A percentile compares a stretch with the other conserved stretches of the same genome.
These are phyloP conservation scores for Ganaspis brasiliensis DNA, from an alignment of 2,888 invertebrate species.

Conservation along the genomic window DNA sequence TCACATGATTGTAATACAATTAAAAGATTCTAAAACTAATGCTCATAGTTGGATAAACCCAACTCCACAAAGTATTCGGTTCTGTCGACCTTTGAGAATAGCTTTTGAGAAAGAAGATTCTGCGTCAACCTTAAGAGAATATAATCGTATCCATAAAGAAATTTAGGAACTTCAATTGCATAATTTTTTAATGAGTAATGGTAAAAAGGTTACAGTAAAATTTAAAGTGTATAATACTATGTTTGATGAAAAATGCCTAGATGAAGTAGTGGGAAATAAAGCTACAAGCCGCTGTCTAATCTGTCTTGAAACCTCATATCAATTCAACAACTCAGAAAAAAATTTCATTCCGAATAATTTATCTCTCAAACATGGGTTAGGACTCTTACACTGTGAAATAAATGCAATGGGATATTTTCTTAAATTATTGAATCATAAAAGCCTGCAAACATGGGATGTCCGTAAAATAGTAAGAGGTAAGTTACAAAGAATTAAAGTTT, in stretches of 20 bases:
- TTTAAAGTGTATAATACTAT: too few species aligned
- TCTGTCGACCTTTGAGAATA: constrained; percentile 29
- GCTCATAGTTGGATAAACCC: constrained; percentile 1
- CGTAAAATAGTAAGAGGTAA: too few species aligned
- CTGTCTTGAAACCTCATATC: constrained; percentile 1
- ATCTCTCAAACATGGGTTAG: background rate
- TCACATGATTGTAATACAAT: constrained; percentile 19
- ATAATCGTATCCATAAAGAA: constrained; percentile 12
- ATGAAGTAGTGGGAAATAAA: constrained; percentile 23
- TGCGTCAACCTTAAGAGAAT: background rate
- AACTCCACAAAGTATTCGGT: background rate
- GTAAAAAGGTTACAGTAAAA: too few species aligned
- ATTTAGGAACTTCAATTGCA: background rate
- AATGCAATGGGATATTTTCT: background rate
- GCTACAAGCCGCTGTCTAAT: constrained; percentile 33
- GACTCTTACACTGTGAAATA: constrained; percentile 7
- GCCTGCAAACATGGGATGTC: background rate
- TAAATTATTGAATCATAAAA: background rate
- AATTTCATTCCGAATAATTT: background rate
- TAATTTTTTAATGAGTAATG: background rate
- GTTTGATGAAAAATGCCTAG: constrained; percentile 36
- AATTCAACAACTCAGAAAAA: constrained; percentile 3
- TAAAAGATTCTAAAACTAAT: background rate
- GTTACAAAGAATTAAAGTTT: too few species aligned
- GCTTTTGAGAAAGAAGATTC: constrained; percentile 39